A percentile compares a stretch with the other conserved stretches of the same genome.
Conservation (phyloP, 2,888 invertebrate species). For the Protophormia terraenovae region DNA sequence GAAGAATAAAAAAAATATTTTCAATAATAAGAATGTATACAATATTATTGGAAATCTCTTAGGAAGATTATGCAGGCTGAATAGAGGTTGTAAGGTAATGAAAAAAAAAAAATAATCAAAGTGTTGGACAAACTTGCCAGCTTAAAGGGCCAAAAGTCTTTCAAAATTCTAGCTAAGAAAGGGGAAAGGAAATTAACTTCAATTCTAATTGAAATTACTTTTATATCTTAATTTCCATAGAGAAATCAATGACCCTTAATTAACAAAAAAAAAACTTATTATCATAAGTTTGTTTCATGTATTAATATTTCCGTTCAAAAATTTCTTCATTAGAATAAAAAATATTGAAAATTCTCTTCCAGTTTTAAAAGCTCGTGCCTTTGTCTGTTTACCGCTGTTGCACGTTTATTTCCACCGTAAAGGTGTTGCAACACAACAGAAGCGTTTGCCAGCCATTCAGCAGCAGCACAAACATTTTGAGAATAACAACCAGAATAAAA, state of each 20-base stretch:
- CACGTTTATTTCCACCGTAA: slow-evolving; percentile 7
- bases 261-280: too few relatives aligned
- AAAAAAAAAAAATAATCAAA: background rate
- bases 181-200: too few relatives aligned
- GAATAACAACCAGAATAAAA: slow-evolving; percentile 37
- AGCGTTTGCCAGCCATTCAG: background rate
- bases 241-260: too few relatives aligned
- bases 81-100: background rate
- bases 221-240: too few relatives aligned
- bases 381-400: slow-evolving; percentile 9
- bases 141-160: background rate
- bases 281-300: too few relatives aligned
- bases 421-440: slow-evolving; percentile 24
- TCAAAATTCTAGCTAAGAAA: background rate
- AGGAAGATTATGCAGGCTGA: background rate
- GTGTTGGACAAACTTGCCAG: background rate
- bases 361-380: background rate
- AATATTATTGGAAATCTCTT: slow-evolving; percentile 51
- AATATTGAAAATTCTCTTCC: background rate
- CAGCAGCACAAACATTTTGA: slow-evolving; percentile 22
- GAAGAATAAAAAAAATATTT: background rate
- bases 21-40: slow-evolving; percentile 2
- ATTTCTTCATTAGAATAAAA: too few relatives aligned
- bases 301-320: too few relatives aligned
- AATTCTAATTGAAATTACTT: too few relatives aligned